Base-by-base conservation (phyloP, 2,888 invertebrate genomes). In the Scaptomyza caliginosa region DNA sequence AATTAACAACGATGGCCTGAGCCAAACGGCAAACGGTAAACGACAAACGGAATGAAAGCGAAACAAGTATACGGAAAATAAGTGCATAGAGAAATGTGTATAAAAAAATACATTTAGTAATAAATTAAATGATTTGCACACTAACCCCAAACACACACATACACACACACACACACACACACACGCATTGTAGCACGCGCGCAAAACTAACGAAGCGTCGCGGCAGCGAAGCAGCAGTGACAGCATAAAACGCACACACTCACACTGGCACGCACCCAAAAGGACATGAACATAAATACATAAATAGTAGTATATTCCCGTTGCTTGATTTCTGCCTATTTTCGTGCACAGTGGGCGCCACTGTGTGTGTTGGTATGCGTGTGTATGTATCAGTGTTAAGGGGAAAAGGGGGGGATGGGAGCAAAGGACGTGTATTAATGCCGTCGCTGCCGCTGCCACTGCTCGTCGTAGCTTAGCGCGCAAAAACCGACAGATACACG, bases 401-500 rank as follows among this genome's bases (percentile, higher is more conserved):
- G n/a, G n/a, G n/a, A n/a, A n/a, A n/a, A n/a, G 58, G 17, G 55
- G 43, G 51, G 50, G 16, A n/a, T n/a, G n/a, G 40, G 19, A 51
- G 54, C 38, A 60, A 59, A 42, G 65, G 79, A 75, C 75, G 86
- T 83, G 81, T 86, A 86, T 80, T 80, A 80, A 86, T 80, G 77
- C 85, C 36, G 39, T 42, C 45, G 63, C 62, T 56, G 82, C 75
- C 59, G 52, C 45, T 26, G 60, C 43, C 48, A 54, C 58, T 74
- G 58, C 55, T 72, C 66, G 72, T 45, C 73, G 57, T 52, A 71
- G 74, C 74, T 74, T 74, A 74, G 81, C 81, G 81, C 81, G 81
- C 81, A 87, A 81, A 84, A 80, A 86, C 77, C 86, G 83, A 88
- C 81, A 84, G 88, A 88, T 86, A 84, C 84, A 88, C 88, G 87